phyloP scores from a whole-genome alignment of 2,888 invertebrate genomes.

The Ptilodon capucinus region DNA sequence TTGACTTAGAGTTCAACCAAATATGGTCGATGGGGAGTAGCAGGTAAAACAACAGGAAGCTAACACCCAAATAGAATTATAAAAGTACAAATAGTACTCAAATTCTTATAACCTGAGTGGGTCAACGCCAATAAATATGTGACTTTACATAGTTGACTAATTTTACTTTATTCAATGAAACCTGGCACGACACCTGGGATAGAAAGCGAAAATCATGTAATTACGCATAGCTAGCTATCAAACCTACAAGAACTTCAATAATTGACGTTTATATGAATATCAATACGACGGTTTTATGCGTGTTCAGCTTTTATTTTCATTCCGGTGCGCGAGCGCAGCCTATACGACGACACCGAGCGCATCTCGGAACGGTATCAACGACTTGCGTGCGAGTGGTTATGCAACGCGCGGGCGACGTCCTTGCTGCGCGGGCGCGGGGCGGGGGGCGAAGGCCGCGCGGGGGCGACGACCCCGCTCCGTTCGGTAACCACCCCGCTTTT shows the following conservation, averaged over 20 bases:
- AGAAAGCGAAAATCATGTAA: constrained; percentile 40
- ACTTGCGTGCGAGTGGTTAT: constrained; percentile 72
- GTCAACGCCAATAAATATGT: too few species aligned
- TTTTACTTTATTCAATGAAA: constrained; percentile 10
- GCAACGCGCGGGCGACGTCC: constrained; percentile 74
- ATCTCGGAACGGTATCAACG: constrained; percentile 65
- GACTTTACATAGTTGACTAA: too few species aligned
- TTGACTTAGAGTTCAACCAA: too few species aligned
- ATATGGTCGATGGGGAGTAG: too few species aligned
- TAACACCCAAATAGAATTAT: too few species aligned
- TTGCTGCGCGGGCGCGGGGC: constrained; percentile 54
- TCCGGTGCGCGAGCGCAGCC: constrained; percentile 40
- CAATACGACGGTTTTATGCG: constrained; percentile 34
- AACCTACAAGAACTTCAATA: constrained; percentile 34
- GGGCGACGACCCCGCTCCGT: constrained; percentile 63
- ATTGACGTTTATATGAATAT: constrained; percentile 44
- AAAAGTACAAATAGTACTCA: too few species aligned
- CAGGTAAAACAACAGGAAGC: too few species aligned
- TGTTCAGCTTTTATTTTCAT: constrained; percentile 53
- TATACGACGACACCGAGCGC: constrained; percentile 35
- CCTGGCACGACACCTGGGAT: constrained; percentile 2
- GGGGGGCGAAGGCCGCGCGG: constrained; percentile 69
- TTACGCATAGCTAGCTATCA: constrained; percentile 18
- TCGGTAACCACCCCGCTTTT: constrained; percentile 57
- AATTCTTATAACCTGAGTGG: too few species aligned